Conservation (phyloP, 2,113 vertebrate species). For the Nycticebus coucang region DNA sequence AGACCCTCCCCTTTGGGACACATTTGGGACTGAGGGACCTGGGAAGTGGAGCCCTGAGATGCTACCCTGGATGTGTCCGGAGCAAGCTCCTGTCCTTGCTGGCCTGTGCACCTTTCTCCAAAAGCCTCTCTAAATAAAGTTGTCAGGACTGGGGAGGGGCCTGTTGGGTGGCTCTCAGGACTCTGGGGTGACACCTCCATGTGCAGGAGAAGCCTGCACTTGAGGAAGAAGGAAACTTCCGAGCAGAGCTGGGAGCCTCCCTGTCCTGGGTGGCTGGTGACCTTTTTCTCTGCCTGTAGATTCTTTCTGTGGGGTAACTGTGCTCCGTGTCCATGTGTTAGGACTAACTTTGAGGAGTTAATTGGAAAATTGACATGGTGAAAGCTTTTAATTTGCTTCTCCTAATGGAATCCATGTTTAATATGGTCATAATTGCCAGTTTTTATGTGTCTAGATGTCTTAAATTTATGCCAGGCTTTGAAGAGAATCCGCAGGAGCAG, state of each 20-base stretch:
- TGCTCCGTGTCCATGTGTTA: neutral
- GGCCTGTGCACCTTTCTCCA: neutral
- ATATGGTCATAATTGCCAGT: neutral
- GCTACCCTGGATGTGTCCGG: neutral
- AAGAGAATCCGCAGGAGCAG: neutral
- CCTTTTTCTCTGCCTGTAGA: neutral
- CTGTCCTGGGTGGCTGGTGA: neutral
- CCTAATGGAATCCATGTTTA: neutral
- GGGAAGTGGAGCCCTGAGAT: neutral
- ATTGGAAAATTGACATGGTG: neutral
- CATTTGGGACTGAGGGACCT: neutral
- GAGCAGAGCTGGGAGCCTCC: neutral
- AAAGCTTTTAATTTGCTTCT: slow-evolving; percentile 34
- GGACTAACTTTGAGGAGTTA: slow-evolving; percentile 41
- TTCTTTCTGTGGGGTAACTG: neutral
- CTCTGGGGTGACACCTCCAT: too few relatives aligned
- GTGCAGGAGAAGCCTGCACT: neutral
- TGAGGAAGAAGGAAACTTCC: neutral
- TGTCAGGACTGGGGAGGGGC: neutral
- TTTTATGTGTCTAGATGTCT: neutral
- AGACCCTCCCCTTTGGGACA: too few relatives aligned
- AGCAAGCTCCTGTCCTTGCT: neutral
- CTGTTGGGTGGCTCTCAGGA: neutral
- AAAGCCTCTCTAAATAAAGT: neutral
- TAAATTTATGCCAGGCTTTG: neutral